Conservation (phyloP, 2,888 invertebrate genomes). For the Empis stercorea region DNA sequence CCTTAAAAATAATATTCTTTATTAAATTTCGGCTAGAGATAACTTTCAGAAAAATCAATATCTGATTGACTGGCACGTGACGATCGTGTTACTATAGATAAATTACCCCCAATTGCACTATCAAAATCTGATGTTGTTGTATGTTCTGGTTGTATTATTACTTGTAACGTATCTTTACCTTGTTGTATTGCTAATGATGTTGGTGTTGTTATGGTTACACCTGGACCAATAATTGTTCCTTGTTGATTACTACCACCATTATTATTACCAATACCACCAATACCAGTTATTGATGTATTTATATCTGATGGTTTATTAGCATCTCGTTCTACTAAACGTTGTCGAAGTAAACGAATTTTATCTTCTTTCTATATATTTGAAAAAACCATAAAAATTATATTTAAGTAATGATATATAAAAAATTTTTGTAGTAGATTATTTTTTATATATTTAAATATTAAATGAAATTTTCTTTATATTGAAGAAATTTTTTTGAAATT, state of each 20-base stretch:
- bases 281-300: slow-evolving; percentile 16
- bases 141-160: slow-evolving; percentile 63
- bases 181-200: slow-evolving; percentile 57
- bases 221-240: slow-evolving; percentile 13
- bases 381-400: slow-evolving; percentile 4
- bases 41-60: slow-evolving; percentile 79
- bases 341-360: slow-evolving; percentile 68
- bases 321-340: slow-evolving; percentile 67
- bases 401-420: too few species aligned
- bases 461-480: too few species aligned
- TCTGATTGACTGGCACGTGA: slow-evolving; percentile 76
- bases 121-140: slow-evolving; percentile 47
- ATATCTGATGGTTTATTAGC: slow-evolving; percentile 37
- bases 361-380: slow-evolving; percentile 81
- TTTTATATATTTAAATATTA: too few species aligned
- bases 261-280: slow-evolving; percentile 9
- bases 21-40: slow-evolving; percentile 42
- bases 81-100: slow-evolving; percentile 64
- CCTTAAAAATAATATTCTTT: too few species aligned
- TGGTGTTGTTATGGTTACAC: slow-evolving; percentile 30
- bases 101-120: slow-evolving; percentile 57
- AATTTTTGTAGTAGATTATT: too few species aligned
- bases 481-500: too few species aligned
- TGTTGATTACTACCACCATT: slow-evolving; percentile 2
- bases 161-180: slow-evolving; percentile 7